Evolutionary conservation across 2,888 invertebrate genomes (phyloP).

Genomic region (Cantharis lateralis): DNA sequence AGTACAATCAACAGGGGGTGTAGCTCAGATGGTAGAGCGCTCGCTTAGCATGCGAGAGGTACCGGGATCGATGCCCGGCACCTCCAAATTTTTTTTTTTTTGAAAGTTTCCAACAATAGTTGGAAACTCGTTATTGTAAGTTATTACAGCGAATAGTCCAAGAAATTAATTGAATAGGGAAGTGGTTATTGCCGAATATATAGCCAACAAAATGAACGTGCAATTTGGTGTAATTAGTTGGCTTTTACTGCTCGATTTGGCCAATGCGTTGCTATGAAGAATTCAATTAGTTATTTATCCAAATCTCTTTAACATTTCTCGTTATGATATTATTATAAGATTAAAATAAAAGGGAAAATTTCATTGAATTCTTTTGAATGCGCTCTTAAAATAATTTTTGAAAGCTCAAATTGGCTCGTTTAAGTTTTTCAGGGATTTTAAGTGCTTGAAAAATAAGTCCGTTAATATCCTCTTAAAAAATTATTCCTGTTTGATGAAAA

Average conservation of each 20-base stretch:
- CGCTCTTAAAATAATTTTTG: not conserved
- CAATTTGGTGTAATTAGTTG: not conserved
- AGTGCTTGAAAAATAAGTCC: not conserved
- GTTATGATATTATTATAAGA: not conserved
- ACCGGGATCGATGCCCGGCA: slow-evolving; percentile 61
- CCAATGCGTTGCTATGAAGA: not conserved
- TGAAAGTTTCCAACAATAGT: not conserved
- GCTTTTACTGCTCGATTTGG: not conserved
- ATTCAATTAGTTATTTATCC: not conserved
- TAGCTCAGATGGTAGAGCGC: slow-evolving; percentile 64
- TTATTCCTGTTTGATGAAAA: slow-evolving; percentile 9
- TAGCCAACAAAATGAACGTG: not conserved
- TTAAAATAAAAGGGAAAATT: not conserved
- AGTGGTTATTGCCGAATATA: not conserved
- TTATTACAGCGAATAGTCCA: not conserved
- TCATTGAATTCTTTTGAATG: not conserved
- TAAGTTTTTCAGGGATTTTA: not conserved
- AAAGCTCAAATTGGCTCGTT: not conserved
- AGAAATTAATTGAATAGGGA: not conserved
- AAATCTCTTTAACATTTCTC: not conserved
- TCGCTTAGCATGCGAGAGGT: slow-evolving; percentile 64
- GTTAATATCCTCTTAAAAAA: slow-evolving; percentile 13
- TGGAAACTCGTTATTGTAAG: not conserved
- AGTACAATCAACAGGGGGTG: slow-evolving; percentile 33
- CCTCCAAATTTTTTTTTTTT: slow-evolving; percentile 44